Conservation (phyloP, 1,140 invertebrate species). For the Olivierus martensii region DNA sequence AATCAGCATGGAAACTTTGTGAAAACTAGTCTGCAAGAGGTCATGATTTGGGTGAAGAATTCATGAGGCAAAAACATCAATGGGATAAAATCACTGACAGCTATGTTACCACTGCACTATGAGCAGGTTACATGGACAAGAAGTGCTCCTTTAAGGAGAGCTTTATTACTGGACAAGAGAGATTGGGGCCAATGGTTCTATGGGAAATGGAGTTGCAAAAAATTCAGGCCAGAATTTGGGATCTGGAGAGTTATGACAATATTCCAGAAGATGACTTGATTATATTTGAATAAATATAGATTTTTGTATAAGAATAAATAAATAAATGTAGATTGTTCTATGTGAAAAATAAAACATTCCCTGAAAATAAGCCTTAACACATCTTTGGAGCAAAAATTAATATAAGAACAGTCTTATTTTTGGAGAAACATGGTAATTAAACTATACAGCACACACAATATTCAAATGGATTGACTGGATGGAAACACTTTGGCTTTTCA, state of each 20-base stretch:
- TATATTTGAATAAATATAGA: not conserved
- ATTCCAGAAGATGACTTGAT: not conserved
- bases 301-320: not conserved
- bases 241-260: not conserved
- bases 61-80: too few relatives aligned
- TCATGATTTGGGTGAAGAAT: not conserved
- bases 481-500: too few relatives aligned
- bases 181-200: conserved; percentile 1
- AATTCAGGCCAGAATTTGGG: too few relatives aligned
- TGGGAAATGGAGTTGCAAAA: not conserved
- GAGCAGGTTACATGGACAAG: conserved; percentile 8
- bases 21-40: not conserved
- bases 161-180: conserved; percentile 1
- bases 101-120: not conserved
- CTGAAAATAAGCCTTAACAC: too few relatives aligned
- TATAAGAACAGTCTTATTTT: too few relatives aligned
- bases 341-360: not conserved
- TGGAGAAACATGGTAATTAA: too few relatives aligned
- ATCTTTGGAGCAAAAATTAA: too few relatives aligned
- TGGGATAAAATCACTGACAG: conserved; percentile 1
- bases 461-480: too few relatives aligned
- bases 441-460: too few relatives aligned
- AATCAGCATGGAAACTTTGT: not conserved
- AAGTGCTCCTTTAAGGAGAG: conserved; percentile 4
- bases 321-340: not conserved